Evolutionary conservation across 2,888 invertebrate genomes (phyloP), one percentile per base, ranked within the genome.

Genomic region (Zygogramma bicolorata): DNA sequence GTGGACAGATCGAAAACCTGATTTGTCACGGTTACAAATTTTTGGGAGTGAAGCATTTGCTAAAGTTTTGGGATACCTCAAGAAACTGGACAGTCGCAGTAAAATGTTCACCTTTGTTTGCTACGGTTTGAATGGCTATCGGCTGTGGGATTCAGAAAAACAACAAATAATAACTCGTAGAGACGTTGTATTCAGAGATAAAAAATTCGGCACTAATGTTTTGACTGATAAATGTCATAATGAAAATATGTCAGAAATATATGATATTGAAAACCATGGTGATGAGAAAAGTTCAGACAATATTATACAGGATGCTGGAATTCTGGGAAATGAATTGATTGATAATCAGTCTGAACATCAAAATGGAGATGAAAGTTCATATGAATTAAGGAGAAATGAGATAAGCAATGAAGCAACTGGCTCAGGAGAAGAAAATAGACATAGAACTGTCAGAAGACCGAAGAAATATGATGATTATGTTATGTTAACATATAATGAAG

Each of bases 21-120:
- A n/a, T n/a, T n/a, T n/a, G n/a, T n/a, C n/a, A n/a, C n/a, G n/a
- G n/a, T 25, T 85, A 27, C 75, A 79, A 77, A 70, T 81, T 1
- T 85, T 85, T 80, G 84, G 84, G 8, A 70, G 73, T 53, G 61
- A 60, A 18, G 60, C 38, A 57, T 79, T 81, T 76, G 77, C 77
- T 10, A 81, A 84, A 75, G 61, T 72, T 2, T 34, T 82, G 7
- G 75, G 74, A 29, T 68, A 79, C 7, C 13, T 61, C 2, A 61
- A 38, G 25, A 61, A 84, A 75, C 63, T 84, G 10, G 80, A 85
- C 59, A 18, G 68, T 22, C 73, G 82, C 73, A 80, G 75, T 61
- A 75, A 78, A 63, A 79, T 80, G 46, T 74, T 65, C n/a, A 74
- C 73, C 5, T 80, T 83, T 66, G 73, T 83, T 13, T 74, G 76